phyloP scores from a whole-genome alignment of 2,113 vertebrate genomes.

The Pterophyllum scalare region DNA sequence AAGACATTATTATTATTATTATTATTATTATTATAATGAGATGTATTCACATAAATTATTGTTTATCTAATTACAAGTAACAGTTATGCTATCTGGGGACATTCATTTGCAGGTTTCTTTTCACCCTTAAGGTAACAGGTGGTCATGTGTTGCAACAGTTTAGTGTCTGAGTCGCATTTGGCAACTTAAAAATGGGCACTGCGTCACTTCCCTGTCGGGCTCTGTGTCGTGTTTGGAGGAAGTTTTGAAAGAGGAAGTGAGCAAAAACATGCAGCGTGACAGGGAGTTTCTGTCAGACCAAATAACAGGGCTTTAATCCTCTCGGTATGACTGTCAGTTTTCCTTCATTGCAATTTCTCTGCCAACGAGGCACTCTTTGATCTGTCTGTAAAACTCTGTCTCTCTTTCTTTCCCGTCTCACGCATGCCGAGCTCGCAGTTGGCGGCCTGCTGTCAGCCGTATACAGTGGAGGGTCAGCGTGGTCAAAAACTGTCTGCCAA shows the following conservation, averaged over 20 bases:
- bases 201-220: constrained; percentile 21
- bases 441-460: constrained; percentile 7
- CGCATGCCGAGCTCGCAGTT: neutral
- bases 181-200: constrained; percentile 6
- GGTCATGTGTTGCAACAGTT: neutral
- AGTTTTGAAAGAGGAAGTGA: constrained; percentile 68
- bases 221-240: constrained; percentile 38
- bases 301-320: constrained; percentile 9
- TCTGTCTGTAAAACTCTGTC: neutral
- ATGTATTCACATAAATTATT: neutral
- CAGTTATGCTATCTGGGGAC: neutral
- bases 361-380: neutral
- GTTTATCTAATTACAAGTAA: neutral
- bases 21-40: too few relatives aligned
- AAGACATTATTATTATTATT: neutral
- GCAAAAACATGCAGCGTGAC: constrained; percentile 36
- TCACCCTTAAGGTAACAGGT: neutral
- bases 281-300: constrained; percentile 32
- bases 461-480: constrained; percentile 15
- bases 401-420: constrained; percentile 10
- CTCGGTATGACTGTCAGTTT: constrained; percentile 12
- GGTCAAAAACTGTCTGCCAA: constrained; percentile 49
- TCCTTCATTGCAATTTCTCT: neutral
- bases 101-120: neutral
- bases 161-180: neutral